Evolutionary conservation across 1,140 invertebrate species (phyloP).

Genomic region (Bombus pascuorum): DNA sequence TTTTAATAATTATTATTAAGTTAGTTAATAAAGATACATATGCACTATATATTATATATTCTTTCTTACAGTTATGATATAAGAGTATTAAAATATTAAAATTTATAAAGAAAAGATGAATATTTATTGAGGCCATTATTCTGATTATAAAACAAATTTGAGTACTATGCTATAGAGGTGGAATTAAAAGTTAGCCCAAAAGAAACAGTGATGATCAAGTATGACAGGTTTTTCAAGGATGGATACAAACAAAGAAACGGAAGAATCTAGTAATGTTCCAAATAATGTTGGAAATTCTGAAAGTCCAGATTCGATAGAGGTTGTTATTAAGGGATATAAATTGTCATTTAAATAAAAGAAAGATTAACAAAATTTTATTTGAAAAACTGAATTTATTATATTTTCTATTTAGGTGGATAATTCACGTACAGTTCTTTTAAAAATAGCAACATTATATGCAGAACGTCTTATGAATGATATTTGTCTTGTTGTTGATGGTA

Average conservation of each 20-base stretch:
- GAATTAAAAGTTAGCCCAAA: constrained; percentile 23
- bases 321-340: constrained; percentile 21
- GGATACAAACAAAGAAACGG: constrained; percentile 45
- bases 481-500: constrained; percentile 89
- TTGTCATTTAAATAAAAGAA: background rate
- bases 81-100: background rate
- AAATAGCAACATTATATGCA: constrained; percentile 92
- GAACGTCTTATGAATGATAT: constrained; percentile 94
- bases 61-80: constrained; percentile 1
- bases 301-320: constrained; percentile 68
- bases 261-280: constrained; percentile 14
- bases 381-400: background rate
- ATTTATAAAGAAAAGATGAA: background rate
- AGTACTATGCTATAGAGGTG: background rate
- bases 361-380: background rate
- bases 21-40: background rate
- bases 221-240: constrained; percentile 65
- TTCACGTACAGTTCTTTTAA: constrained; percentile 89
- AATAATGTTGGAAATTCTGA: constrained; percentile 37
- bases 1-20: background rate
- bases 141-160: background rate
- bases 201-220: constrained; percentile 48
- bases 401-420: constrained; percentile 87
- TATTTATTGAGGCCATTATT: background rate
- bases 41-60: background rate